These are phyloP conservation scores for Cydia splendana DNA, from an alignment of 1,140 invertebrate species.

Conservation along the genomic window DNA sequence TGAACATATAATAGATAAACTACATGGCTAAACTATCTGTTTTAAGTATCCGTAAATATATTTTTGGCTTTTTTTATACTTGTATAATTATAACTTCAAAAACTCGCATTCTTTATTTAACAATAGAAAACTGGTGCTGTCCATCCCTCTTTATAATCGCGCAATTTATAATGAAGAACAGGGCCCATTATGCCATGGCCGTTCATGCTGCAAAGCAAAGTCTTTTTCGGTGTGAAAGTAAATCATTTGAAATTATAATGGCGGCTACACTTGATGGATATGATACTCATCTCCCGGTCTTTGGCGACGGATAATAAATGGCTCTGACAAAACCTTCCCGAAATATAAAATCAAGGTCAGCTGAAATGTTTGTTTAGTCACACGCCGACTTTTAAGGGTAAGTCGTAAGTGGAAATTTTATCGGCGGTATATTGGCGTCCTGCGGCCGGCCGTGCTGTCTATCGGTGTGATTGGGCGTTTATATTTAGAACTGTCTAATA, in stretches of 20 bases:
- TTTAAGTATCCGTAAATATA: too few species aligned
- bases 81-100: background rate
- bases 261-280: conserved; percentile 59
- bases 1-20: too few species aligned
- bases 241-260: conserved; percentile 59
- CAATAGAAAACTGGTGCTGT: conserved; percentile 11
- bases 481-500: background rate
- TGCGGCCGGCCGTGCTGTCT: conserved; percentile 6
- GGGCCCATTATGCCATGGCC: conserved; percentile 41
- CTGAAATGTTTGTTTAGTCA: conserved; percentile 7
- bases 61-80: too few species aligned
- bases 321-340: conserved; percentile 28
- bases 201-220: conserved; percentile 38
- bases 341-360: conserved; percentile 31
- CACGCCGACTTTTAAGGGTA: conserved; percentile 17
- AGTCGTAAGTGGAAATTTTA: conserved; percentile 32
- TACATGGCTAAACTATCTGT: too few species aligned
- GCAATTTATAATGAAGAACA: conserved; percentile 52
- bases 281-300: conserved; percentile 39
- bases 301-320: conserved; percentile 55
- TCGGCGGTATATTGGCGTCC: background rate
- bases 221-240: conserved; percentile 45
- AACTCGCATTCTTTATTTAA: background rate
- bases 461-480: background rate
- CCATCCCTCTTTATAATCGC: conserved; percentile 45